Evolutionary conservation across 2,888 invertebrate genomes (phyloP).

Genomic region (Vandiemenella viatica): DNA sequence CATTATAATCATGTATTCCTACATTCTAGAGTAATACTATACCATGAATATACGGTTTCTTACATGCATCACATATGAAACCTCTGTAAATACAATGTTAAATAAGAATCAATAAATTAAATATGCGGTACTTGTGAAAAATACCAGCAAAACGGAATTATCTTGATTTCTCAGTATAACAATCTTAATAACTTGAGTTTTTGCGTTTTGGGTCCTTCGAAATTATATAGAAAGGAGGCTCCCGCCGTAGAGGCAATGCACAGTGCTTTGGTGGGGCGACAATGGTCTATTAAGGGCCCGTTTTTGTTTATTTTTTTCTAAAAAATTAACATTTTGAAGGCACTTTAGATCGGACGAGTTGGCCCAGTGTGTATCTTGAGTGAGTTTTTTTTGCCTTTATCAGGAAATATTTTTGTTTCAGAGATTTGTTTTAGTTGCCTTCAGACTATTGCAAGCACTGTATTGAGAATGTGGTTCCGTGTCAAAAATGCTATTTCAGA

Average conservation of each 20-base stretch:
- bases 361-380: slow-evolving; percentile 56
- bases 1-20: slow-evolving; percentile 19
- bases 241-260: slow-evolving; percentile 9
- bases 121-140: slow-evolving; percentile 14
- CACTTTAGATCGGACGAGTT: slow-evolving; percentile 89
- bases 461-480: slow-evolving; percentile 14
- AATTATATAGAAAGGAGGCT: slow-evolving; percentile 17
- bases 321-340: slow-evolving; percentile 66
- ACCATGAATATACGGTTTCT: slow-evolving; percentile 17
- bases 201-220: slow-evolving; percentile 16
- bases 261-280: slow-evolving; percentile 45
- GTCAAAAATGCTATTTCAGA: slow-evolving; percentile 49
- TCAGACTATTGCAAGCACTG: slow-evolving; percentile 58
- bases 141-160: slow-evolving; percentile 18
- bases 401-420: slow-evolving; percentile 7
- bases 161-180: slow-evolving; percentile 16
- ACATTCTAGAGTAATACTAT: slow-evolving; percentile 19
- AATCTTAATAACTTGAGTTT: slow-evolving; percentile 17
- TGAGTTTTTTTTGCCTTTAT: slow-evolving; percentile 15
- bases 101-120: slow-evolving; percentile 17
- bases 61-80: slow-evolving; percentile 17
- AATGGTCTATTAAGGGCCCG: slow-evolving; percentile 80
- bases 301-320: slow-evolving; percentile 63
- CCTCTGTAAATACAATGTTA: slow-evolving; percentile 17
- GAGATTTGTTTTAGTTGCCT: slow-evolving; percentile 44